Base-by-base conservation (phyloP, 2,888 invertebrate species). In the Glaucopsyche alexis region DNA sequence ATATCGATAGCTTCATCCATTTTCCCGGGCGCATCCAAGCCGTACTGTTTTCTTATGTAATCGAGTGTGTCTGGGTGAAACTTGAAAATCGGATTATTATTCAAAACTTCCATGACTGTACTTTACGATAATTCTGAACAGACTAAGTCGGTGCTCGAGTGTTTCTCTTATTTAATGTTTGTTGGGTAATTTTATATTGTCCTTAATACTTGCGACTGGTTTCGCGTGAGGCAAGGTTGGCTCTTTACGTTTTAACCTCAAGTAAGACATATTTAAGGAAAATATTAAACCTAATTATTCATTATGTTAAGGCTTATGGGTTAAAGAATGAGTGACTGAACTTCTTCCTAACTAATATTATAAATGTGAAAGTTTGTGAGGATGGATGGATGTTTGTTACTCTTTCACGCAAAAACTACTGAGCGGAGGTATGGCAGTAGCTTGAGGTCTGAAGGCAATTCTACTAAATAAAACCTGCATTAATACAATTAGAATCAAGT, bases 1-100 rank as follows among this genome's bases (percentile, higher is more conserved):
- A 71, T 60, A 8, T 47, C 47, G 16, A 71, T 13, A 1, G 71
- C 71, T 7, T 42, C 60, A 13, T 71, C 45, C 45, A 71, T 19
- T 13, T 19, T 60, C 5, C 64, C 60, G 8, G 45, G 45, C 0
- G 14, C 60, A 19, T 64, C 64, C 47, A 71, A 38, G 13, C 47
- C 47, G 42, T 65, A 65, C 47, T 71, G 13, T 14, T 45, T 47
- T 2, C 60, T 19, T 7, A 71, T 19, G 2, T 71, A 7, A 13
- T 47, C 2, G 14, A 71, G 29, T 7, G 71, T 8, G 16, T 64
- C 47, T 4, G 14, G 60, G 11, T 13, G 50, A n/a, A 55, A 40
- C 50, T 71, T 52, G 0, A 71, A 11, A 42, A 71, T 16, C 7
- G 65, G 2, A 40, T 38, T 65, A n/a, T 65, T 16, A 8, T 55